Percentiles rank a stretch among this genome's conserved stretches.
Evolutionary conservation across 2,888 invertebrate species (phyloP).

Genomic region (Ormyrus nitidulus): DNA sequence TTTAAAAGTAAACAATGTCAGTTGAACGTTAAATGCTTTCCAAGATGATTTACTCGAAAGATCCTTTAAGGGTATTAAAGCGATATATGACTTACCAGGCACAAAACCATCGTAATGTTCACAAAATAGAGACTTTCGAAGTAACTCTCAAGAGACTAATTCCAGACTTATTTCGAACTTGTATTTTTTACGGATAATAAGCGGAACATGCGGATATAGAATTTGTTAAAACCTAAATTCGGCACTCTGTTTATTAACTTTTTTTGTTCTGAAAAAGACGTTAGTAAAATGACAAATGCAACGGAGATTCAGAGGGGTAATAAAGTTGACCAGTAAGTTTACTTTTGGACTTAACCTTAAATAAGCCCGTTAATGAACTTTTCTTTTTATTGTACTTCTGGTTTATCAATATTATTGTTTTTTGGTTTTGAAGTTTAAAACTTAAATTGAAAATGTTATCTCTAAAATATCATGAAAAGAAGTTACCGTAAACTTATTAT

Average conservation of each 20-base stretch:
- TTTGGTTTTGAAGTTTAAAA: constrained; percentile 2
- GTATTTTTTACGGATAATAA: no score
- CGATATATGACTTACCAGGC: neutral
- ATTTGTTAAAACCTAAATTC: no score
- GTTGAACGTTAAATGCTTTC: no score
- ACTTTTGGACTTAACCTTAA: neutral
- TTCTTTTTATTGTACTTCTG: no score
- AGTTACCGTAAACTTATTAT: no score
- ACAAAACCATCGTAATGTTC: constrained; percentile 14
- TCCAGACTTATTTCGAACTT: neutral
- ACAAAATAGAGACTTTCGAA: constrained; percentile 10
- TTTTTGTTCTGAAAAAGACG: no score
- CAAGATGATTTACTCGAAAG: no score
- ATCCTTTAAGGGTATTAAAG: neutral
- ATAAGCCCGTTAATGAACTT: constrained; percentile 10
- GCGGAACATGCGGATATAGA: neutral
- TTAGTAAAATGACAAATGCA: no score
- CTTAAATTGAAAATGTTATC: neutral
- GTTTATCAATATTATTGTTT: neutral
- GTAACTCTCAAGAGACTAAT: neutral
- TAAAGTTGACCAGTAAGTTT: neutral
- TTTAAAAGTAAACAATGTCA: no score
- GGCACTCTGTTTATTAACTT: no score
- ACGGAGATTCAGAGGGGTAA: neutral
- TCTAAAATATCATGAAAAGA: neutral